Evolutionary conservation across 1,140 invertebrate species (phyloP), one percentile per base, ranked within the genome.

Genomic region (Euschistus heros): DNA sequence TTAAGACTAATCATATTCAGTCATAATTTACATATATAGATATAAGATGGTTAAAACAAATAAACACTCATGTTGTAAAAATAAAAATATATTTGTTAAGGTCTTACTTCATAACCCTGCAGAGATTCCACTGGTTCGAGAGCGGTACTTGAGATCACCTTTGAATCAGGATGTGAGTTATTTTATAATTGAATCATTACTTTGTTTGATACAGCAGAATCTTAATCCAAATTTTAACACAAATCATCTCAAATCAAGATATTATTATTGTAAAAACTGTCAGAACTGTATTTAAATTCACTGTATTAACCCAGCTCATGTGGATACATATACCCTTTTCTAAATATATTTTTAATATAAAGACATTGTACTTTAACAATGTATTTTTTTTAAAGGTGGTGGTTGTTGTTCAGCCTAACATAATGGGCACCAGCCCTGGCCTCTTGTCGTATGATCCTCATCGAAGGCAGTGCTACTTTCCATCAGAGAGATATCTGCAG

Each of bases 401-500:
- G 22, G 22, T 69, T 5, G 63, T 60, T n/a, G 47, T 67, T 17
- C 37, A 8, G 14, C 61, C 64, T 15, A 69, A 52, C 52, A 37
- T 52, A 2, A 44, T 62, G 60, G 33, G n/a, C 6, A 62, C 60
- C 18, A 33, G 14, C 15, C 24, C 24, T 2, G 37, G 33, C 4
- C 18, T 62, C 27, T 14, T 0, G 20, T 18, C 26, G 3, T 70
- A 68, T 62, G 22, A 17, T 5, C 68, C 69, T 2, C 24, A 62
- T 13, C 18, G 59, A 15, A 62, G 69, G 15, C 50, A 63, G 10
- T 86, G 84, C 67, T 85, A 78, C 73, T 82, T 85, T 30, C 77
- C 78, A 46, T 72, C 73, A 15, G 84, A 86, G 69, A 78, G 82
- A 14, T 75, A 77, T 44, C 74, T 86, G 30, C 77, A 76, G 55